Evolutionary conservation across 2,797 vertebrate species (phyloP).

Genomic region (Ptychobarbus kaznakovi): DNA sequence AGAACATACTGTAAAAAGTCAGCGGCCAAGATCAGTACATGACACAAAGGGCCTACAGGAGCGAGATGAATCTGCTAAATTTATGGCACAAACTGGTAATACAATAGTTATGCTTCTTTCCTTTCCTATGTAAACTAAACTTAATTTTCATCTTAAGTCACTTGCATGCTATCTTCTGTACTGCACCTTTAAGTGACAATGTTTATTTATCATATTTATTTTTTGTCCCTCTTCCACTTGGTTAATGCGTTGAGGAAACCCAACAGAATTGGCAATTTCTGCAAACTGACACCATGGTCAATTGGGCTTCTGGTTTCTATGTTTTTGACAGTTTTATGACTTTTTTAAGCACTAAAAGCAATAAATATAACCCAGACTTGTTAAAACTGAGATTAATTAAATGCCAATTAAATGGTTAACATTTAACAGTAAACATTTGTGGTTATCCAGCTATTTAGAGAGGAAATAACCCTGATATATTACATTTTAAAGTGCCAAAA

Average conservation of each 20-base stretch:
- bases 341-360: slow-evolving; percentile 71
- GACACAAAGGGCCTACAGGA: slow-evolving; percentile 99
- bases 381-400: slow-evolving; percentile 69
- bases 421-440: slow-evolving; percentile 2
- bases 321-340: slow-evolving; percentile 65
- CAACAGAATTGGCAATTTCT: slow-evolving; percentile 66
- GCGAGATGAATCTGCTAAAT: slow-evolving; percentile 99
- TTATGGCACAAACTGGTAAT: slow-evolving; percentile 99
- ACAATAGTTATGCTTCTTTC: slow-evolving; percentile 95
- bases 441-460: slow-evolving; percentile 22
- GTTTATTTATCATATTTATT: slow-evolving; percentile 77
- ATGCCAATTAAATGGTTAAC: slow-evolving; percentile 58
- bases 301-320: slow-evolving; percentile 69
- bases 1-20: slow-evolving; percentile 99
- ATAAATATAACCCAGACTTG: slow-evolving; percentile 66
- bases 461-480: slow-evolving; percentile 11
- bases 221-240: slow-evolving; percentile 76
- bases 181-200: slow-evolving; percentile 84
- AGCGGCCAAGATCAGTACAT: slow-evolving; percentile 99
- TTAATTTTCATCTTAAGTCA: slow-evolving; percentile 91
- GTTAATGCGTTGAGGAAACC: slow-evolving; percentile 64
- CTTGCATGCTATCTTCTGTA: slow-evolving; percentile 95
- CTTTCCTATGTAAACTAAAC: slow-evolving; percentile 85
- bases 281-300: slow-evolving; percentile 70
- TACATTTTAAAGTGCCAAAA: slow-evolving; percentile 34